phyloP scores from a whole-genome alignment of 2,888 invertebrate species.

The Andrena praecox region DNA sequence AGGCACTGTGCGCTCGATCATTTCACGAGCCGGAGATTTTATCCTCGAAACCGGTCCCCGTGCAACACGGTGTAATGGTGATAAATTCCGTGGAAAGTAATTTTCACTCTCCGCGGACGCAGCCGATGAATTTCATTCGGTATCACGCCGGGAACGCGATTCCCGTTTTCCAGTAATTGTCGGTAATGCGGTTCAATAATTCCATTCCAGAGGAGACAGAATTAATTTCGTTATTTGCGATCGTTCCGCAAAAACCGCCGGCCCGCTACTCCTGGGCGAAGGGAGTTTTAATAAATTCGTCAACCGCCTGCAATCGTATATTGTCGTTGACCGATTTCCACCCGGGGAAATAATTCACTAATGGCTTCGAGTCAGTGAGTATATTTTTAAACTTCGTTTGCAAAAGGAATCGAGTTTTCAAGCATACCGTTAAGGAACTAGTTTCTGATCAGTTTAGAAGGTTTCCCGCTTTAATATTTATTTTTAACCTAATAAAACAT shows the following conservation, averaged over 20 bases:
- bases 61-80: neutral
- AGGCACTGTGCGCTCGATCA: neutral
- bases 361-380: neutral
- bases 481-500: too few relatives aligned
- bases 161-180: constrained; percentile 16
- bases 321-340: neutral
- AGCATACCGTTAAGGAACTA: too few relatives aligned
- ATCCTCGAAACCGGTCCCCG: constrained; percentile 19
- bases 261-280: neutral
- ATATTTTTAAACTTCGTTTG: too few relatives aligned
- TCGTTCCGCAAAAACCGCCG: neutral
- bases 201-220: constrained; percentile 17
- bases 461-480: too few relatives aligned
- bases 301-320: neutral
- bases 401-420: too few relatives aligned
- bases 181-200: constrained; percentile 7
- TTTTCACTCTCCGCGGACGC: neutral
- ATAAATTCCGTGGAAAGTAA: constrained; percentile 23
- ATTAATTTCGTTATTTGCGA: constrained; percentile 34
- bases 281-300: constrained; percentile 23
- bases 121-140: neutral
- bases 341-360: constrained; percentile 20
- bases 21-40: constrained; percentile 1
- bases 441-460: too few relatives aligned
- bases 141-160: neutral